Evolutionary conservation across 2,797 vertebrate genomes (phyloP), one percentile per base, ranked within the genome.

Genomic region (Mormyrops boulengeri): DNA sequence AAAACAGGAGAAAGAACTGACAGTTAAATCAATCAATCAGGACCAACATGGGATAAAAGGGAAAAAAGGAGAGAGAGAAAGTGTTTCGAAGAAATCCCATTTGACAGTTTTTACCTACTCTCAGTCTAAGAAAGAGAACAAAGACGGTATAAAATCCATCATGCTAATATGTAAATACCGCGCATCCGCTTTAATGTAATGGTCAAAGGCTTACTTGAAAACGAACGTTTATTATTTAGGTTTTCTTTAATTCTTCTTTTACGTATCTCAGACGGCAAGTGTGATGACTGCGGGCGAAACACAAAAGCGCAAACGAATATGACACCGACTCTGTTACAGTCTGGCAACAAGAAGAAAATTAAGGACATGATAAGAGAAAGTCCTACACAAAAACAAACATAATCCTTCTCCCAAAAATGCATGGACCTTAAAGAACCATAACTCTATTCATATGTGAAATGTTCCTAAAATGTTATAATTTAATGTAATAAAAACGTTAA

Each of bases 1-100:
- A 60, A 80, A 80, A 86, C 47, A 34, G n/a, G 30, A 41, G 55
- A 44, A 88, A 88, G 34, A 88, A 88, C 88, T 85, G 22, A 85
- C 44, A 49, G 22, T 60, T 47, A 49, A 19, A 82, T 47, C 47
- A 77, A 87, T 85, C 82, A 85, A 85, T 87, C 85, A 87, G 52
- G 82, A 85, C 82, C 47, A 85, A 52, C 82, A 26, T 49, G 44
- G 82, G 82, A 50, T 85, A 49, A 85, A 85, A 47, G 80, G 44
- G 4, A n/a, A 84, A n/a, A 44, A 14, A 49, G 38, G 38, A 41
- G 69, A 82, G 80, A 44, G 49, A 49, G 47, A 85, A 9, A 85
- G 22, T 85, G 80, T 22, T 85, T 50, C n/a, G n/a, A 85, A 85
- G 49, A 49, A 85, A 47, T 85, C 82, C 82, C 44, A 52, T 22